phyloP scores from a whole-genome alignment of 2,797 vertebrate species.

The Poecilia velifera region DNA sequence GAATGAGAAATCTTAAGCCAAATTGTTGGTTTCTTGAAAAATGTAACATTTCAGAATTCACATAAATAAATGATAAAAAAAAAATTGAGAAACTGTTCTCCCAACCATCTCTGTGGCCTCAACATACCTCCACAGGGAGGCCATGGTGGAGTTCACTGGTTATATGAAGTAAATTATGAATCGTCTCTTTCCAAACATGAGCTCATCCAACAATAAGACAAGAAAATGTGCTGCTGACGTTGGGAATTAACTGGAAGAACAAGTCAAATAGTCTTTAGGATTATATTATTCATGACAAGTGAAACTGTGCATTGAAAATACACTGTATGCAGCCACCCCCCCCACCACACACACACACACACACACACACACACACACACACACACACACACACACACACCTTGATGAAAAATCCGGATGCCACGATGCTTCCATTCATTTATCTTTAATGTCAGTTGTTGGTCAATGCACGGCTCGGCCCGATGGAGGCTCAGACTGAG shows the following conservation, averaged over 20 bases:
- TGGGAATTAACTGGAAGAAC: conserved; percentile 43
- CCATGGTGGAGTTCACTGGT: conserved; percentile 19
- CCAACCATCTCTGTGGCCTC: not conserved
- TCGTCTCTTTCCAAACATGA: conserved; percentile 37
- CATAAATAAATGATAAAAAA: conserved; percentile 44
- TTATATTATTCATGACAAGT: conserved; percentile 48
- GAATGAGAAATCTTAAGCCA: conserved; percentile 1
- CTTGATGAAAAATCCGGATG: conserved; percentile 26
- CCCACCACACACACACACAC: not conserved
- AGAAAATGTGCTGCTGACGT: conserved; percentile 28
- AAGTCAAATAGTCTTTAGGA: conserved; percentile 26
- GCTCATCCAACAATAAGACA: conserved; percentile 28
- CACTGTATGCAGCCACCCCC: not conserved
- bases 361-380: conserved; percentile 9
- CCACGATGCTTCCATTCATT: conserved; percentile 46
- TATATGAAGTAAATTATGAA: conserved; percentile 53
- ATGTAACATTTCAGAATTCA: conserved; percentile 29
- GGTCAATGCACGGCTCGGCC: conserved; percentile 32
- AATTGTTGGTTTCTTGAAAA: conserved; percentile 13
- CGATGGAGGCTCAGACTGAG: conserved; percentile 41
- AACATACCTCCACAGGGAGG: not conserved
- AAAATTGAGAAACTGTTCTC: conserved; percentile 22
- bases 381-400: conserved; percentile 19
- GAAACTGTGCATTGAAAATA: conserved; percentile 31
- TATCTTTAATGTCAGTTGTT: conserved; percentile 47